Conservation (phyloP, 2,797 vertebrate species). For the Poecilia wingei region DNA sequence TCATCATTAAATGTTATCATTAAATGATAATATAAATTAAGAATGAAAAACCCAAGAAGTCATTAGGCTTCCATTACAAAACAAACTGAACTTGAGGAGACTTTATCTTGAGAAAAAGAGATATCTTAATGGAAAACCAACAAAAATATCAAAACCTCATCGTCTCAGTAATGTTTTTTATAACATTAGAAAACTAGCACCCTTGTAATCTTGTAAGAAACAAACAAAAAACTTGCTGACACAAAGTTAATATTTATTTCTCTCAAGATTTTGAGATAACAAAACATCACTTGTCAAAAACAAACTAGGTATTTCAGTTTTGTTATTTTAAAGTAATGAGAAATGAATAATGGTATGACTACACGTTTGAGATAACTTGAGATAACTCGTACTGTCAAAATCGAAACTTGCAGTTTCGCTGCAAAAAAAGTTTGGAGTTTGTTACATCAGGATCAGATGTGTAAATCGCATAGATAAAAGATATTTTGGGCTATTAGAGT, state of each 20-base stretch:
- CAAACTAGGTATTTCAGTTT: neutral
- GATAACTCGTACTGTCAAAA: neutral
- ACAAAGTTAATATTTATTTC: neutral
- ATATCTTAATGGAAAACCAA: neutral
- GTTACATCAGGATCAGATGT: neutral
- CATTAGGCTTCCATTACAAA: neutral
- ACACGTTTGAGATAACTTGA: neutral
- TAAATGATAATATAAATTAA: neutral
- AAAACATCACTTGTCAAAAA: neutral
- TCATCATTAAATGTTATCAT: neutral
- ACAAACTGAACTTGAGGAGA: neutral
- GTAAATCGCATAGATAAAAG: neutral
- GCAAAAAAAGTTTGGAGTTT: neutral
- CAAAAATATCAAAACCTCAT: neutral
- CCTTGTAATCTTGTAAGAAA: neutral
- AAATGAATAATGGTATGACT: neutral
- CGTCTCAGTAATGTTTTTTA: neutral
- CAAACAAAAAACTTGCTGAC: neutral
- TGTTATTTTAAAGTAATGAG: neutral
- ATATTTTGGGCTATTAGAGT: neutral
- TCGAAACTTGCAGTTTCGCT: neutral
- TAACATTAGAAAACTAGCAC: neutral
- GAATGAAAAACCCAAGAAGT: neutral
- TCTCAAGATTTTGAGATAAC: neutral
- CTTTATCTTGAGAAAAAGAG: neutral